phyloP scores from a whole-genome alignment of 2,797 vertebrate species.

The Hydrocynus forskahlii region DNA sequence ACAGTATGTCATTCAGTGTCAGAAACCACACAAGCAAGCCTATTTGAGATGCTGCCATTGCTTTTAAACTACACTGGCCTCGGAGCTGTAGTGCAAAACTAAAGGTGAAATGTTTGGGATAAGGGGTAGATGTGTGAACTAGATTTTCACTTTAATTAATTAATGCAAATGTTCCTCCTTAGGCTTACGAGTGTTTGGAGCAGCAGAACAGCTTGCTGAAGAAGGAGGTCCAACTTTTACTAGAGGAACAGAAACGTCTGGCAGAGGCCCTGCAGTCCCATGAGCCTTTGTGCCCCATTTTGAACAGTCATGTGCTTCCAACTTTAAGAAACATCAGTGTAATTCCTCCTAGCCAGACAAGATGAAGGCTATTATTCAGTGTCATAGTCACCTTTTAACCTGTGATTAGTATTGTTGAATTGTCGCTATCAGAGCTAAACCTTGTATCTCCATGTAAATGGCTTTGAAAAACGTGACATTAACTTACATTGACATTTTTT shows the following conservation, averaged over 20 bases:
- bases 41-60: too few species aligned
- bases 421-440: too few species aligned
- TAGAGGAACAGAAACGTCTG: conserved; percentile 87
- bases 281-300: conserved; percentile 85
- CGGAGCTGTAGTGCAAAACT: too few species aligned
- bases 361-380: not conserved
- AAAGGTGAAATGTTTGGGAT: too few species aligned
- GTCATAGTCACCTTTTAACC: not conserved
- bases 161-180: conserved; percentile 32
- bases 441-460: too few species aligned
- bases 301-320: conserved; percentile 80
- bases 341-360: conserved; percentile 24
- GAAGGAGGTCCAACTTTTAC: conserved; percentile 88
- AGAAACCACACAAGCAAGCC: too few species aligned
- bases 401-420: not conserved
- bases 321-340: conserved; percentile 27
- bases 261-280: conserved; percentile 84
- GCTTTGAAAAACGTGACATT: too few species aligned
- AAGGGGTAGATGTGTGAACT: too few species aligned
- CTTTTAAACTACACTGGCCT: too few species aligned
- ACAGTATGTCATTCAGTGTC: too few species aligned
- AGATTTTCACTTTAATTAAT: not conserved
- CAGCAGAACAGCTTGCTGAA: conserved; percentile 87
- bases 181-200: conserved; percentile 90
- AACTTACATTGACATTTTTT: too few species aligned